Base-by-base conservation (phyloP, 2,113 vertebrate genomes). In the Charadrius vociferus region DNA sequence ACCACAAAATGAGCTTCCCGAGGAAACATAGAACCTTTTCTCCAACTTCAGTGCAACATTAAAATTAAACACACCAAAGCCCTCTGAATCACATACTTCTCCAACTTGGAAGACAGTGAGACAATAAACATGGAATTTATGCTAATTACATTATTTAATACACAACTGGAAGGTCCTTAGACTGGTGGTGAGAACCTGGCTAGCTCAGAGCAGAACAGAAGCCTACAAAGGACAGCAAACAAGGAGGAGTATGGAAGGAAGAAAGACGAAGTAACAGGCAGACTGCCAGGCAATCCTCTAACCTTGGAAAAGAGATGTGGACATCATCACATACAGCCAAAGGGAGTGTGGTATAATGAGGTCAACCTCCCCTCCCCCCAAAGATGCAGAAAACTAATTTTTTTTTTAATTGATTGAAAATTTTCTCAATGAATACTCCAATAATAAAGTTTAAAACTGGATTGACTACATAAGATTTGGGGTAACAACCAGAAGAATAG, bases 311-410 rank as follows among this genome's bases (percentile, higher is more conserved):
- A 50, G 21, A 71, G 19, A 81, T 21, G 14, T 18, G 19, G 49
- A 34, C 18, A 84, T 19, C 39, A 74, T 50, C 30, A 59, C 12
- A 30, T 6, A 63, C 4, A 36, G 49, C 30, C 34, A 63, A 79
- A 14, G 19, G 14, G 21, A 52, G 8, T 6, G 14, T 81, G 16
- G 7, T 30, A 7, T 21, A 87, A 71, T 16, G n/a, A 50, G 29
- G 21, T 15, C 6, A 15, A 14, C 5, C 7, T 23, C 13, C 7
- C 12, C 20, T 4, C 4, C 29, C 10, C 1, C 3, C 2, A 63
- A 50, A 92, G 59, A 32, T 30, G 17, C 65, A 78, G 14, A 3
- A 71, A 90, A 67, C 6, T 8, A 66, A 16, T 13, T 36, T 22
- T 12, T 37, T 67, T 20, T 53, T 59, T 66, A 49, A 17, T 22